Conservation (phyloP, 1,140 invertebrate species). For the Drosophila sucinea region DNA sequence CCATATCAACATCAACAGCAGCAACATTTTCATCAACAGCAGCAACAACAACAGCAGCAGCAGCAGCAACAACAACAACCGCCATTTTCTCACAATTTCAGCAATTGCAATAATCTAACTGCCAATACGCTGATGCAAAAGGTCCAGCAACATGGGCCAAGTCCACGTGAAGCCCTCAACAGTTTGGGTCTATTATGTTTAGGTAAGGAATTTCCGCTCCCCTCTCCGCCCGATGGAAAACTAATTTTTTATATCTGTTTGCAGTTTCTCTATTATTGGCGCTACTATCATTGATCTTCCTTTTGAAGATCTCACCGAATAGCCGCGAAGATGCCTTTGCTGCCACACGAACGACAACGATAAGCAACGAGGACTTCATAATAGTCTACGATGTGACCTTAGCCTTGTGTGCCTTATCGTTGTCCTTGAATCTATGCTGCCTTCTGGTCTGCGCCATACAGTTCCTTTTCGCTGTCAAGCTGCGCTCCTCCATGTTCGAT, state of each 20-base stretch:
- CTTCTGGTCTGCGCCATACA: conserved; percentile 96
- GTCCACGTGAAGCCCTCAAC: conserved; percentile 89
- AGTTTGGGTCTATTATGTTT: conserved; percentile 93
- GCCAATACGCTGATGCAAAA: conserved; percentile 52
- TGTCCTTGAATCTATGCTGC: conserved; percentile 94
- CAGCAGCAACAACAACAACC: conserved; percentile 33
- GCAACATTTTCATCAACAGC: conserved; percentile 22
- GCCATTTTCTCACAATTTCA: conserved; percentile 56
- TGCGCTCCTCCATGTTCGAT: conserved; percentile 89
- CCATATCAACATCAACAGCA: conserved; percentile 34
- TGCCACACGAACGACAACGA: conserved; percentile 64
- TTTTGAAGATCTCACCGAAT: conserved; percentile 91
- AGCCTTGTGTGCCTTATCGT: conserved; percentile 92
- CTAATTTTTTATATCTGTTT: not conserved
- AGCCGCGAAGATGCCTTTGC: conserved; percentile 80
- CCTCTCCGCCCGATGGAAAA: no score
- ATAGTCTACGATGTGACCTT: conserved; percentile 95
- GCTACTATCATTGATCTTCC: conserved; percentile 91
- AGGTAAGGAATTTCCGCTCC: conserved; percentile 49
- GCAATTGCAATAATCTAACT: conserved; percentile 66
- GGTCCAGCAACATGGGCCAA: conserved; percentile 68
- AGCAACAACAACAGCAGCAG: conserved; percentile 22
- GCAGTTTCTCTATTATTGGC: conserved; percentile 91
- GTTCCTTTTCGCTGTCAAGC: conserved; percentile 95
- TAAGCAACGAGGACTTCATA: conserved; percentile 89